Evolutionary conservation across 2,888 invertebrate genomes (phyloP).

Genomic region (Hyposoter dolosus): DNA sequence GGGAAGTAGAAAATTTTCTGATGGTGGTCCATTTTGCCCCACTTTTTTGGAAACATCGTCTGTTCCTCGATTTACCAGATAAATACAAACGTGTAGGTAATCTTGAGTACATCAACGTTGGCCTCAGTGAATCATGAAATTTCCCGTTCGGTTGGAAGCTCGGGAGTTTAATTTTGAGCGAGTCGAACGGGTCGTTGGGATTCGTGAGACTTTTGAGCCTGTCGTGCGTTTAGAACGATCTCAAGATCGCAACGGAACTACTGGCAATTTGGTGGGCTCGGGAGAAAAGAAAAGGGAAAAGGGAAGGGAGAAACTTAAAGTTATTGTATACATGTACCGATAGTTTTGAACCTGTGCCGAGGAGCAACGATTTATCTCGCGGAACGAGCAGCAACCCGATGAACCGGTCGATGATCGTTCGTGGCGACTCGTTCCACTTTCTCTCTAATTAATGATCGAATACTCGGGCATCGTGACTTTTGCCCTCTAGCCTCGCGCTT

Average conservation of each 20-base stretch:
- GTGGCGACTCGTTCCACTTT: constrained; percentile 72
- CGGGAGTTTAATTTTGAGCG: constrained; percentile 42
- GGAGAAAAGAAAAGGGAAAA: constrained; percentile 5
- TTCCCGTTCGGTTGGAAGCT: constrained; percentile 56
- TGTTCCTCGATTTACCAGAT: background rate
- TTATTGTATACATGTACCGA: constrained; percentile 42
- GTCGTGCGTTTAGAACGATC: constrained; percentile 28
- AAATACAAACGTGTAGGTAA: background rate
- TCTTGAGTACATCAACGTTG: constrained; percentile 17
- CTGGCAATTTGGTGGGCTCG: constrained; percentile 14
- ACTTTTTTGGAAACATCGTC: background rate
- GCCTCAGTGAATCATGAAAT: constrained; percentile 49
- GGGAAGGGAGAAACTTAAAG: constrained; percentile 16
- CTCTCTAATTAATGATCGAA: constrained; percentile 72
- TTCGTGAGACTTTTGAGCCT: constrained; percentile 57
- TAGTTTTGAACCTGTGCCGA: constrained; percentile 42
- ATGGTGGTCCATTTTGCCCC: constrained; percentile 33
- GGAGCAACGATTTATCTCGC: constrained; percentile 56
- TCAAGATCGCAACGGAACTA: constrained; percentile 27
- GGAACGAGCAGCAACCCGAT: constrained; percentile 46
- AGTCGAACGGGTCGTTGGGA: constrained; percentile 25
- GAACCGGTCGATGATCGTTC: constrained; percentile 57
- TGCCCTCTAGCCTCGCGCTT: constrained; percentile 37
- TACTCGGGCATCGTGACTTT: constrained; percentile 30
- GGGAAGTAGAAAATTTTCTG: background rate